Evolutionary conservation across 2,113 vertebrate species (phyloP), one percentile per base, ranked within the genome.

Genomic region (Campylomormyrus numenius): DNA sequence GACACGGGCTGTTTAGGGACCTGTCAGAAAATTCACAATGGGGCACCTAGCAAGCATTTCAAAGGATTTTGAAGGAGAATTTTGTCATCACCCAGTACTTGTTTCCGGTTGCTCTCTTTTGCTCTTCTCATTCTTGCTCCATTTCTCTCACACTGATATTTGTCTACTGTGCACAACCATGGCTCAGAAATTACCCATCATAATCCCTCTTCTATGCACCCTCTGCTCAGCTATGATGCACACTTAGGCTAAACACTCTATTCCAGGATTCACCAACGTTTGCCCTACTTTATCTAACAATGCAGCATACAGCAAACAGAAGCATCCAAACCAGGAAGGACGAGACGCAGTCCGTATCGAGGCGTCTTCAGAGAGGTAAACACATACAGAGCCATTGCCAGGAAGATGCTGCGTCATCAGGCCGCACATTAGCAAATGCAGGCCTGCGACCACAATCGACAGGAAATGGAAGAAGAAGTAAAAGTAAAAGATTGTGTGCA

Each of bases 391-490:
- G 3, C 13, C 5, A 5, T 53, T 85, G 24, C 21, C 24, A 48
- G 46, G 42, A 85, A 48, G 83, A n/a, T 49, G 83, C 46, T 46
- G 45, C 6, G 21, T 24, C 42, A 74, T 84, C 48, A n/a, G 19
- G 24, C 9, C 83, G 5, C 42, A 46, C 42, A 48, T 15, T 8
- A n/a, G 83, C 46, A 85, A 48, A 85, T 24, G 21, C 83, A 27
- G 83, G 42, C 50, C 13, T 35, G 3, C 17, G 4, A 58, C 52
- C 56, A 27, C 53, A 88, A 21, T 24, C 31, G 52, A 56, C 88
- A 89, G 88, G 88, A 89, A 89, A 42, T 31, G n/a, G 58, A 88
- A 70, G n/a, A n/a, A 50, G 48, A 84, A 89, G 35, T 45, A n/a
- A 31, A 77, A 45, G 31, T 70, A 88, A 9, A 5, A 86, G 49